Evolutionary conservation across 2,888 invertebrate genomes (phyloP).

Genomic region (Hydriomena furcata): DNA sequence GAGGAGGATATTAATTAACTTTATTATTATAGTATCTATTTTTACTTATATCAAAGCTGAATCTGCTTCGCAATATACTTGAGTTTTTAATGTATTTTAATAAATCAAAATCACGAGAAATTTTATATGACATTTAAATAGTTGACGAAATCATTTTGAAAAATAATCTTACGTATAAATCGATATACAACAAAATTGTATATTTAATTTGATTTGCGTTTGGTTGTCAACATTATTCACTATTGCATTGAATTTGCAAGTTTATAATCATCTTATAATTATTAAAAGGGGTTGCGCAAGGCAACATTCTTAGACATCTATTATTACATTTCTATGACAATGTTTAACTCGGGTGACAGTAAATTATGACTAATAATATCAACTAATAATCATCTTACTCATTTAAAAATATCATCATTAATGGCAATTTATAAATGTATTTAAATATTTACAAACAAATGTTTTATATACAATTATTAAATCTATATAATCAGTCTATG

Average conservation of each 20-base stretch:
- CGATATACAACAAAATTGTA: too few relatives aligned
- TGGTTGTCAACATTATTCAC: too few relatives aligned
- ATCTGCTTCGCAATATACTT: not conserved
- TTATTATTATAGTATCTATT: constrained; percentile 8
- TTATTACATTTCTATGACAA: not conserved
- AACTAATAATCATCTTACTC: constrained; percentile 11
- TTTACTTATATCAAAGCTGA: not conserved
- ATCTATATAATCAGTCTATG: constrained; percentile 74
- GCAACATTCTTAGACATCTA: constrained; percentile 1
- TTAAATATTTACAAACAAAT: constrained; percentile 50
- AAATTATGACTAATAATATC: too few relatives aligned
- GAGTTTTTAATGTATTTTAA: too few relatives aligned
- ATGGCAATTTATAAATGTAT: constrained; percentile 40
- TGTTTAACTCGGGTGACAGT: too few relatives aligned
- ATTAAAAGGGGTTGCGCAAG: constrained; percentile 11
- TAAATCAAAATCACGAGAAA: too few relatives aligned
- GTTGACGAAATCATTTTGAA: too few relatives aligned
- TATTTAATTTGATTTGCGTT: too few relatives aligned
- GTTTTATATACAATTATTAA: constrained; percentile 57
- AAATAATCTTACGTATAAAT: too few relatives aligned
- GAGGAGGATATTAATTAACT: constrained; percentile 1
- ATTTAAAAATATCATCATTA: constrained; percentile 14
- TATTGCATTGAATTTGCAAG: too few relatives aligned
- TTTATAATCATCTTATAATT: too few relatives aligned
- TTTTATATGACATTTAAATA: too few relatives aligned